Base-by-base conservation (phyloP, 2,888 invertebrate species). In the Orchesella flavescens region DNA sequence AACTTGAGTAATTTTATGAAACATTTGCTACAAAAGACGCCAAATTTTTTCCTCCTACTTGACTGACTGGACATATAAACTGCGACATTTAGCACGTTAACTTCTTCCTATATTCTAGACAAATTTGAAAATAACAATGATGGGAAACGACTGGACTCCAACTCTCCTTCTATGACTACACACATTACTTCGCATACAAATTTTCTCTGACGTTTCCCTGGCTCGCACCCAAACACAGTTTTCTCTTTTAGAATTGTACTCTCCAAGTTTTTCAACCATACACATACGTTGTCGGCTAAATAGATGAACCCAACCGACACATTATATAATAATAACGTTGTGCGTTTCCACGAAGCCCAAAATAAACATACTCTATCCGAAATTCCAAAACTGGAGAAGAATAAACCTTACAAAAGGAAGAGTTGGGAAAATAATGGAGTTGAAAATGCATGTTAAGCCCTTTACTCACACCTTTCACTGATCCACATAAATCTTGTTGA, bases 161-260 rank as follows among this genome's bases (percentile, higher is more conserved):
- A 7, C 34, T 34, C 34, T 34, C 34, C 34, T 34, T 34, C 34
- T 34, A 34, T 7, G 34, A 34, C 34, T 34, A 34, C 34, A 34
- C 34, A 61, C 82, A 76, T 75, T 57, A 76, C 43, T 72, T 72
- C 63, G 84, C 57, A 46, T 61, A 63, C 76, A 84, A 84, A 84
- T 84, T 78, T 84, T 72, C 68, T 72, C 63, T 82, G 84, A 82
- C 81, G 63, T 71, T 81, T 84, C 63, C 68, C 69, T 84, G 84
- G 84, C 84, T 77, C 55, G 53, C 76, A 68, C 80, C 84, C 84
- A 84, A 84, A 55, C 66, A 66, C 24, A 57, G 71, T 81, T 81
- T 75, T 59, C 49, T 49, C 61, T 63, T 46, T 43, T 49, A 43
- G 61, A 23, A 72, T 79, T 79, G 79, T 65, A 65, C 63, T 66